These are phyloP conservation scores for Tanytarsus gracilentus DNA, from an alignment of 2,888 invertebrate species.

Conservation along the genomic window DNA sequence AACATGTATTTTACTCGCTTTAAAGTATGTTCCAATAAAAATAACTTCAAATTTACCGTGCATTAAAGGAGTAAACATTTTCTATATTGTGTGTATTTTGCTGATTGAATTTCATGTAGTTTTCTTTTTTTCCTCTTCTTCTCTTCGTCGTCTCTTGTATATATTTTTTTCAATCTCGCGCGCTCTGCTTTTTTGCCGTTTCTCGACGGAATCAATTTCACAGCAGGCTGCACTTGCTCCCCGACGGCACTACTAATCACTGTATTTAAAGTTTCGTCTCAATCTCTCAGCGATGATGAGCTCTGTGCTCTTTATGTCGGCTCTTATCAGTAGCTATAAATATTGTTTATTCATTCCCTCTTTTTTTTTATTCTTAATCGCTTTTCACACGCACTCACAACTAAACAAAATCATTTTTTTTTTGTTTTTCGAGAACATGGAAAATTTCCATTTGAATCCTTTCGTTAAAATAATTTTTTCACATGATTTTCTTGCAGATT, in stretches of 20 bases:
- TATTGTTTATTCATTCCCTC: too few relatives aligned
- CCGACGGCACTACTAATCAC: constrained; percentile 2
- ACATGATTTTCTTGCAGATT: too few relatives aligned
- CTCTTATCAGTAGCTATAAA: constrained; percentile 8
- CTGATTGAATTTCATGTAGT: constrained; percentile 22
- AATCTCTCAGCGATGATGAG: background rate
- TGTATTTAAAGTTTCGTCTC: constrained; percentile 1
- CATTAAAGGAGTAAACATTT: constrained; percentile 28
- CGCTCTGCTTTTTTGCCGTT: background rate
- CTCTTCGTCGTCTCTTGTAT: background rate
- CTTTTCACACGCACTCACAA: too few relatives aligned
- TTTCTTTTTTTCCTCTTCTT: background rate
- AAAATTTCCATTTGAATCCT: too few relatives aligned
- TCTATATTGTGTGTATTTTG: constrained; percentile 11
- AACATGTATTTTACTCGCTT: background rate
- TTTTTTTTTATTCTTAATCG: too few relatives aligned
- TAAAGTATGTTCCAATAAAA: background rate
- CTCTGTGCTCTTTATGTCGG: background rate
- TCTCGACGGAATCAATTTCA: constrained; percentile 7
- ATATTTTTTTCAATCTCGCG: background rate
- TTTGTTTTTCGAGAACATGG: too few relatives aligned
- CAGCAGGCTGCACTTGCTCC: constrained; percentile 8
- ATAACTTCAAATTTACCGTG: background rate
- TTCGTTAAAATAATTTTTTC: too few relatives aligned
- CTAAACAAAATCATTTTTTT: too few relatives aligned